These are phyloP conservation scores for Meloidogyne chitwoodi DNA, from an alignment of 1,140 invertebrate species.

Conservation along the genomic window DNA sequence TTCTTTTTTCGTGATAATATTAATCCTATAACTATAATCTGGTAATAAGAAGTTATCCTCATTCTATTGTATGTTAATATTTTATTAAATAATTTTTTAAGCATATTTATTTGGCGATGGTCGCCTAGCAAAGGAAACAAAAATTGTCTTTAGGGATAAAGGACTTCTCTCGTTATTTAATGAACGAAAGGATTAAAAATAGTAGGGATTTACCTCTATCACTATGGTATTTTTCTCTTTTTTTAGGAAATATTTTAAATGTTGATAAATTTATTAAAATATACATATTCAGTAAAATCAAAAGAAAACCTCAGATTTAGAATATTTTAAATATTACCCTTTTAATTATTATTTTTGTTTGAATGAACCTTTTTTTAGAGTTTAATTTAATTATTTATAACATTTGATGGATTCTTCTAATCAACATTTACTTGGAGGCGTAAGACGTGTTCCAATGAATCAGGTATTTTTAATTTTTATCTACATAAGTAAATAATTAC, in stretches of 20 bases:
- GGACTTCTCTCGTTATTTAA: neutral
- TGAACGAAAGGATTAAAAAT: neutral
- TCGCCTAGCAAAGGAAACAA: neutral
- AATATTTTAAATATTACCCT: no score
- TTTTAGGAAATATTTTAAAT: no score
- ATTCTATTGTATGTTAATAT: no score
- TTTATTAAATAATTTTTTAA: no score
- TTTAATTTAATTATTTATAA: neutral
- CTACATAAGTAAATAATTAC: no score
- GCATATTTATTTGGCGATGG: neutral
- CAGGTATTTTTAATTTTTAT: neutral
- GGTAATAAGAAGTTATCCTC: no score
- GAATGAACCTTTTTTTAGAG: neutral
- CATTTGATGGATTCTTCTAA: neutral
- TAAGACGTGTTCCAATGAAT: slow-evolving; percentile 17
- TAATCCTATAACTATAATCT: neutral
- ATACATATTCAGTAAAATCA: no score
- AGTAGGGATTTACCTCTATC: neutral
- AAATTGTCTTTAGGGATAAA: neutral
- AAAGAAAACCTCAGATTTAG: no score
- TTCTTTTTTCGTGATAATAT: neutral
- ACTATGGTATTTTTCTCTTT: neutral
- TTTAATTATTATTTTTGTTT: neutral
- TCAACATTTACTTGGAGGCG: slow-evolving; percentile 8
- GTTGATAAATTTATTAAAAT: no score